These are phyloP conservation scores for Eulacestoma nigropectus DNA, from an alignment of 2,113 vertebrate species.

Conservation along the genomic window DNA sequence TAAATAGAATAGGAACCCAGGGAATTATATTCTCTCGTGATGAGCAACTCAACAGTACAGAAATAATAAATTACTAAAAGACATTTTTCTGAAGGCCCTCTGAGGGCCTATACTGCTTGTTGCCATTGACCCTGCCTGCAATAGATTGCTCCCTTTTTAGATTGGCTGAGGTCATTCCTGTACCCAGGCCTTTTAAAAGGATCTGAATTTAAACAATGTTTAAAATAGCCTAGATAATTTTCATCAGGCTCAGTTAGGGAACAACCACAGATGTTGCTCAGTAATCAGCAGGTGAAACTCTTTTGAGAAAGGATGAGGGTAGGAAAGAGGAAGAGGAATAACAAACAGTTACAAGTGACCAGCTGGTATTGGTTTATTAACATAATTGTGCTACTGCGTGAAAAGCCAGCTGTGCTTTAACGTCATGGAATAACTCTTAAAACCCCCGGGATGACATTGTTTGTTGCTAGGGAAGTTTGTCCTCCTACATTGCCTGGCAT, in stretches of 20 bases:
- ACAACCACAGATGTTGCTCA: not conserved
- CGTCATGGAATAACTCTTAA: not conserved
- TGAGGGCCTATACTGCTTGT: not conserved
- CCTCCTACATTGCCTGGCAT: not conserved
- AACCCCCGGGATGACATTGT: not conserved
- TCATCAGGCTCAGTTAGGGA: not conserved
- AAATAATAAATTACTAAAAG: not conserved
- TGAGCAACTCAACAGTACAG: not conserved
- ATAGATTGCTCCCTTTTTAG: not conserved
- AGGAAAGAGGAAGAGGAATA: not conserved
- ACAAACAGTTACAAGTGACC: not conserved
- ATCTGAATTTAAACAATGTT: not conserved
- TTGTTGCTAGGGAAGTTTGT: conserved; percentile 12
- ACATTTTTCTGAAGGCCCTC: not conserved
- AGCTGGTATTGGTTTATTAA: not conserved
- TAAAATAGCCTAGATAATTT: not conserved
- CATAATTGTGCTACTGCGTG: not conserved
- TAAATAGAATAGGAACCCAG: not conserved
- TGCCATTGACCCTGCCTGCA: not conserved
- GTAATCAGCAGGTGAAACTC: not conserved
- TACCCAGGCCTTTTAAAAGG: not conserved
- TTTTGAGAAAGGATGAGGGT: not conserved
- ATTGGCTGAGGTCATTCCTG: not conserved
- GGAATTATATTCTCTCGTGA: not conserved
- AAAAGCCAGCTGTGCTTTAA: not conserved